These are phyloP conservation scores for Melanaphis sacchari DNA, from an alignment of 1,140 invertebrate species.

Conservation along the genomic window DNA sequence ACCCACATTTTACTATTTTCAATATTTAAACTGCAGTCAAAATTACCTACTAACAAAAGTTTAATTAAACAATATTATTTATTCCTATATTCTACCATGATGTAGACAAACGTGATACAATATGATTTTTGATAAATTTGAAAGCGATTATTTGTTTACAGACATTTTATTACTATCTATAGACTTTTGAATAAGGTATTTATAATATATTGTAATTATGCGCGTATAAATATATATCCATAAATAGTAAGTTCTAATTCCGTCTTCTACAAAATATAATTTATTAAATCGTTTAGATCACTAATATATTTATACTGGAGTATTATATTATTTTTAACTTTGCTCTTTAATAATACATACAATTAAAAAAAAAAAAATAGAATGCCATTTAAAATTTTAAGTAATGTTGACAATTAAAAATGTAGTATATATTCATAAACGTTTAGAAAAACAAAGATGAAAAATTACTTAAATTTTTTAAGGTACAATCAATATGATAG, in stretches of 20 bases:
- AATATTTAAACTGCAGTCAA: background rate
- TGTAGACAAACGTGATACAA: background rate
- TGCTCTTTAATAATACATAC: too few relatives aligned
- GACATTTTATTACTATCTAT: too few relatives aligned
- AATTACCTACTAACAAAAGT: background rate
- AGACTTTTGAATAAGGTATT: too few relatives aligned
- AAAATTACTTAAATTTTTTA: background rate
- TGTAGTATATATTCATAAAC: background rate
- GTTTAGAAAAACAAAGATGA: background rate
- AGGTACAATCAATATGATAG: too few relatives aligned
- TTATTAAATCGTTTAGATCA: background rate
- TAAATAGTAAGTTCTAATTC: background rate
- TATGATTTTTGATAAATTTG: too few relatives aligned
- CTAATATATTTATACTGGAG: background rate
- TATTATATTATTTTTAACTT: too few relatives aligned
- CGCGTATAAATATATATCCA: too few relatives aligned
- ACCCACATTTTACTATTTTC: too few relatives aligned
- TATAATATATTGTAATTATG: too few relatives aligned
- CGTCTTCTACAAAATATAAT: background rate
- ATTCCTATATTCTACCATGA: background rate
- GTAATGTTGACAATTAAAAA: background rate
- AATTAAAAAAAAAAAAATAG: too few relatives aligned
- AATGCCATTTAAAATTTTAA: too few relatives aligned
- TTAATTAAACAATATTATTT: background rate
- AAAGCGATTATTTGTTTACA: too few relatives aligned